Evolutionary conservation across 2,888 invertebrate species (phyloP).

Genomic region (Torymus aiolomorphi): DNA sequence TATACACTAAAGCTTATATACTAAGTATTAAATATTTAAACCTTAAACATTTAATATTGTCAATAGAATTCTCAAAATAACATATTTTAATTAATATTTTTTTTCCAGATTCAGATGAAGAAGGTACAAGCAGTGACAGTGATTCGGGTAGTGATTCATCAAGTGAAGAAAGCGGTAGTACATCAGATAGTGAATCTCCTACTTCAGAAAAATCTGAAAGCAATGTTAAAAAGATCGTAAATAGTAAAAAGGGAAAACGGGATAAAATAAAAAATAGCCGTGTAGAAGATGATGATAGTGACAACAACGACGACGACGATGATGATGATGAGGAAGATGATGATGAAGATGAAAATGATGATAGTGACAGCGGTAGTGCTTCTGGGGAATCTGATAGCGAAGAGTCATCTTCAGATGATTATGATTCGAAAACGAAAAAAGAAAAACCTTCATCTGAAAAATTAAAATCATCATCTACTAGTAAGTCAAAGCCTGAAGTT

Average conservation of each 20-base stretch:
- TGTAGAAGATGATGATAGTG: constrained; percentile 58
- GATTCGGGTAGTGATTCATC: constrained; percentile 64
- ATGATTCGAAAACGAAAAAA: constrained; percentile 59
- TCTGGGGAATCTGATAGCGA: constrained; percentile 47
- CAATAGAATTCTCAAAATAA: too few species aligned
- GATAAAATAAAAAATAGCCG: too few species aligned
- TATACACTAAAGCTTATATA: too few species aligned
- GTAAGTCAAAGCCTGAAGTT: constrained; percentile 68
- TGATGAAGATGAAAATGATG: constrained; percentile 17
- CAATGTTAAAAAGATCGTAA: constrained; percentile 47
- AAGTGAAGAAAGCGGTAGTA: constrained; percentile 60
- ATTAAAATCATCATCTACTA: constrained; percentile 24
- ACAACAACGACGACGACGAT: constrained; percentile 54
- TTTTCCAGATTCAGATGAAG: constrained; percentile 64
- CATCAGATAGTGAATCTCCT: constrained; percentile 56
- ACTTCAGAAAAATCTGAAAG: constrained; percentile 58
- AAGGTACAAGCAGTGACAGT: constrained; percentile 74
- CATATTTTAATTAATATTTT: background rate
- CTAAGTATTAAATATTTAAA: too few species aligned
- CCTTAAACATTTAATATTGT: too few species aligned
- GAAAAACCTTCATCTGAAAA: constrained; percentile 57
- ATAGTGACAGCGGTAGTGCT: constrained; percentile 3
- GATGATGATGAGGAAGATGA: constrained; percentile 61
- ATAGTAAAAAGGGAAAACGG: constrained; percentile 39
- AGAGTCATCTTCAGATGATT: constrained; percentile 57